A percentile compares a stretch with the other conserved stretches of the same genome.
phyloP scores from a whole-genome alignment of 1,140 invertebrate genomes.

The Drosophila triauraria region DNA sequence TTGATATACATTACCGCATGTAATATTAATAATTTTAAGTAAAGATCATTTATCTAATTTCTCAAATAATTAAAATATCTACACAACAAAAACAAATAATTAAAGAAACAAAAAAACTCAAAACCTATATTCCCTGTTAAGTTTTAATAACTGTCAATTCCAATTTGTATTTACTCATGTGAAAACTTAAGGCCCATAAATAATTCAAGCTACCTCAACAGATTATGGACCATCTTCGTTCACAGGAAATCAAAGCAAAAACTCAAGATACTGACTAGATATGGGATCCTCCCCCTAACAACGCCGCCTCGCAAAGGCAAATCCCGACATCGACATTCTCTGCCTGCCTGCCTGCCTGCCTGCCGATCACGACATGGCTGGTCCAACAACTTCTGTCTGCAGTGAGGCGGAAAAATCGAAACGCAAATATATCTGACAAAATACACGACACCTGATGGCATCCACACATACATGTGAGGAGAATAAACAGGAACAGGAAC shows the following conservation, averaged over 20 bases:
- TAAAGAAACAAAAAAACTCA: background rate
- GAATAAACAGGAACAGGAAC: constrained; percentile 40
- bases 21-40: no score
- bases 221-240: constrained; percentile 34
- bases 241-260: constrained; percentile 44
- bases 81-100: background rate
- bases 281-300: constrained; percentile 47
- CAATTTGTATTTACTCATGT: constrained; percentile 13
- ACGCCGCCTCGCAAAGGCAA: constrained; percentile 12
- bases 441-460: constrained; percentile 80
- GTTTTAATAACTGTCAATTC: constrained; percentile 6
- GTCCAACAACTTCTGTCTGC: constrained; percentile 55
- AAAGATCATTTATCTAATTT: background rate
- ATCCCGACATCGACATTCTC: constrained; percentile 32
- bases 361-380: constrained; percentile 46
- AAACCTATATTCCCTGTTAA: background rate
- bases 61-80: background rate
- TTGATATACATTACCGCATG: no score
- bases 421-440: constrained; percentile 80
- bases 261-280: constrained; percentile 21
- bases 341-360: constrained; percentile 2
- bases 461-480: constrained; percentile 25
- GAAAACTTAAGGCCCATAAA: constrained; percentile 7
- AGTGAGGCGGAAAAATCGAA: constrained; percentile 61
- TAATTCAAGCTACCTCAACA: background rate